Conservation (phyloP, 2,797 vertebrate genomes). For the Iguana delicatissima region DNA sequence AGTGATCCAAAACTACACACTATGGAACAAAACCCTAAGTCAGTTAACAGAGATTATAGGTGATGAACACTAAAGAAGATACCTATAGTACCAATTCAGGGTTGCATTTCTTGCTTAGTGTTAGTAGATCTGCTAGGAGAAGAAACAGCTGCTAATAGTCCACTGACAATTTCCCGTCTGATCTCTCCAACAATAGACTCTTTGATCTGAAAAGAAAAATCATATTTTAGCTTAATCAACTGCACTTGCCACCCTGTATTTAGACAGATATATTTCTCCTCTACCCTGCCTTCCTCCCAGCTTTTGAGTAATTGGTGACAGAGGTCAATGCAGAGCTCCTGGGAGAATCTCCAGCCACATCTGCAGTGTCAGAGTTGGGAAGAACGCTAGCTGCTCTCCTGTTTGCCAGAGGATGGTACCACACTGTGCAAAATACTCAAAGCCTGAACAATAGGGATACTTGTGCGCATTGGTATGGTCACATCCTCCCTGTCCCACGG, state of each 20-base stretch:
- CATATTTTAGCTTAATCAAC: slow-evolving; percentile 48
- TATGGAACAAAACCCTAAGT: background rate
- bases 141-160: slow-evolving; percentile 89
- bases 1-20: background rate
- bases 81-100: slow-evolving; percentile 76
- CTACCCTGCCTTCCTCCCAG: background rate
- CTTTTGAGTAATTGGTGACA: background rate
- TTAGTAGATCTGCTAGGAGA: slow-evolving; percentile 78
- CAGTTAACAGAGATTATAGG: background rate
- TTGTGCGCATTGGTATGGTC: background rate
- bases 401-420: background rate
- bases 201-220: slow-evolving; percentile 87
- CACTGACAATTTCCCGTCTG: slow-evolving; percentile 91
- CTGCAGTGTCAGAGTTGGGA: background rate
- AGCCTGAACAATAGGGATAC: background rate
- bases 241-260: background rate
- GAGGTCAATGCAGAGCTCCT: background rate
- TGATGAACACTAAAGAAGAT: slow-evolving; percentile 43
- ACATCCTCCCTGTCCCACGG: background rate
- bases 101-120: slow-evolving; percentile 74
- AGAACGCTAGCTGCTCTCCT: background rate
- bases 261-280: background rate
- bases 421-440: background rate
- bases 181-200: slow-evolving; percentile 93
- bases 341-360: background rate